Percentiles rank a stretch among this genome's conserved stretches.
Conservation (phyloP, 2,797 vertebrate species). For the Graptemys geographica region DNA sequence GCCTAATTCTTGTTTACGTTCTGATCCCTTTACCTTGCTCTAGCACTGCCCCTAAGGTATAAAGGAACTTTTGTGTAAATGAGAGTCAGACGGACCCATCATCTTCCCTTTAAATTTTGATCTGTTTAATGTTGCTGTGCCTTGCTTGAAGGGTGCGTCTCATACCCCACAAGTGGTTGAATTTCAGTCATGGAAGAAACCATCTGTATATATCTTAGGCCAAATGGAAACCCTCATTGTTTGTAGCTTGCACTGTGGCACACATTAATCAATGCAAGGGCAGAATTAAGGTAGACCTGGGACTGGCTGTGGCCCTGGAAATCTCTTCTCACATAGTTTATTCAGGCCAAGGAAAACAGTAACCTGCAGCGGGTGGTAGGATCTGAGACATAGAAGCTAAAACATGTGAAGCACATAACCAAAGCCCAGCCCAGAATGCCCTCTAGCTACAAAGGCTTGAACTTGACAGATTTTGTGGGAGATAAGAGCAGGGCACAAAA, state of each 20-base stretch:
- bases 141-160: not conserved
- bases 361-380: not conserved
- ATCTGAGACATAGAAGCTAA: not conserved
- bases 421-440: not conserved
- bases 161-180: not conserved
- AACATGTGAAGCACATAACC: not conserved
- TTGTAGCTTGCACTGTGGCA: not conserved
- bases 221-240: not conserved
- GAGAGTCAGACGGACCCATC: not conserved
- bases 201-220: not conserved
- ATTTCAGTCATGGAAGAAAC: not conserved
- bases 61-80: not conserved
- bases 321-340: not conserved
- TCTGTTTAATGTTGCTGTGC: not conserved
- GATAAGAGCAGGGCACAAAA: not conserved
- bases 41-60: not conserved
- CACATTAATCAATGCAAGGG: not conserved
- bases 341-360: not conserved
- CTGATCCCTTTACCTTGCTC: not conserved
- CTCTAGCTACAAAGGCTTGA: not conserved
- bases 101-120: not conserved
- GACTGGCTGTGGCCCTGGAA: not conserved
- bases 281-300: not conserved
- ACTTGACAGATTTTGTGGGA: not conserved
- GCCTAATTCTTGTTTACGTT: not conserved